Conservation (phyloP, 2,113 vertebrate genomes). For the Aldabrachelys gigantea region DNA sequence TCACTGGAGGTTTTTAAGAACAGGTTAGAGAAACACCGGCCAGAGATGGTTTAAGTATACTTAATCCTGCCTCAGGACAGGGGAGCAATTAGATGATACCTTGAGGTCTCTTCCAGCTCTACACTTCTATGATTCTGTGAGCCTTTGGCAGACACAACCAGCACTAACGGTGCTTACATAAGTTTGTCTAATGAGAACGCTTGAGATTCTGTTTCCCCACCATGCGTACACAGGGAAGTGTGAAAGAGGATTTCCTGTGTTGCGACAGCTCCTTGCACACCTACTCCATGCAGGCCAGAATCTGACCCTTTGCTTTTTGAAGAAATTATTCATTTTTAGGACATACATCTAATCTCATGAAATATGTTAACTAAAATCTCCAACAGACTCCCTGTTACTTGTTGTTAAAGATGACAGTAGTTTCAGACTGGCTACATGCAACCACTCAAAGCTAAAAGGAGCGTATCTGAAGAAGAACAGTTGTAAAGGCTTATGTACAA, state of each 20-base stretch:
- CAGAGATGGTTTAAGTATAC: not conserved
- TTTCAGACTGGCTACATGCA: not conserved
- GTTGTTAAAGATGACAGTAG: not conserved
- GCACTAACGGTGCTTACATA: not conserved
- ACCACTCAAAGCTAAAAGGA: not conserved
- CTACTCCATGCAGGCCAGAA: not conserved
- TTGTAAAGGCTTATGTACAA: not conserved
- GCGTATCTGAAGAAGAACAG: not conserved
- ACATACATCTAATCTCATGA: not conserved
- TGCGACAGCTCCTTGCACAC: not conserved
- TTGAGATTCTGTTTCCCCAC: not conserved
- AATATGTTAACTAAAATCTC: not conserved
- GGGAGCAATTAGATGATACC: not conserved
- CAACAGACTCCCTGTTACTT: not conserved
- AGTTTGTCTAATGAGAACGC: not conserved
- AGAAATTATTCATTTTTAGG: not conserved
- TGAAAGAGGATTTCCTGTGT: not conserved
- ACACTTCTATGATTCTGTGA: not conserved
- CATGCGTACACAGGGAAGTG: not conserved
- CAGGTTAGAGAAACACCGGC: not conserved
- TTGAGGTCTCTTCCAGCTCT: not conserved
- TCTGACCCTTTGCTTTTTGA: not conserved
- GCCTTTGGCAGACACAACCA: not conserved
- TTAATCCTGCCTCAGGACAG: not conserved
- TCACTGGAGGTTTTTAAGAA: not conserved